These are phyloP conservation scores for Hydrochoerus hydrochaeris DNA, from an alignment of 2,113 vertebrate species.

Conservation along the genomic window DNA sequence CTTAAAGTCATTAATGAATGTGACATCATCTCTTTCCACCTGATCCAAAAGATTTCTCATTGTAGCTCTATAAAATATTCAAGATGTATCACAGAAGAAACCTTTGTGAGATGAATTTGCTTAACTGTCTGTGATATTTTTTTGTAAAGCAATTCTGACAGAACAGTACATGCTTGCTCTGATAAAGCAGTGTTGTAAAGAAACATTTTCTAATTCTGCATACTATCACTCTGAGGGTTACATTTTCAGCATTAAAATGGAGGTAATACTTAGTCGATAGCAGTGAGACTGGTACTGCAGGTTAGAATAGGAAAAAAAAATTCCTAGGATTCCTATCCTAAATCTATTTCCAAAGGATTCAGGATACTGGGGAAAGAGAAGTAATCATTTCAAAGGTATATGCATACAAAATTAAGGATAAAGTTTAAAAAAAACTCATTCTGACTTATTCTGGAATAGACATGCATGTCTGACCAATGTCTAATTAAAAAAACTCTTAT, in stretches of 20 bases:
- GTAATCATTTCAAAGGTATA: not conserved
- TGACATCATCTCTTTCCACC: constrained; percentile 7
- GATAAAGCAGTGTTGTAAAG: not conserved
- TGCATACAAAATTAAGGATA: not conserved
- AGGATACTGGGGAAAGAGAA: not conserved
- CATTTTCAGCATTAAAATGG: not conserved
- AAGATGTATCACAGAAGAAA: not conserved
- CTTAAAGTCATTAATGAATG: not conserved
- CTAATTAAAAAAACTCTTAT: not conserved
- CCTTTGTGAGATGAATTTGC: not conserved
- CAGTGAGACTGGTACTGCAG: not conserved
- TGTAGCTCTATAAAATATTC: not conserved
- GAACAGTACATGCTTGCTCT: not conserved
- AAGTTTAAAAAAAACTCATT: not conserved
- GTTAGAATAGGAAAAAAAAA: not conserved
- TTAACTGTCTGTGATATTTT: not conserved
- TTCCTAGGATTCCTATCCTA: not conserved
- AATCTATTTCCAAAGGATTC: not conserved
- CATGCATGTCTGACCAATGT: not conserved
- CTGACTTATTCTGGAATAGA: not conserved
- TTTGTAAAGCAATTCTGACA: not conserved
- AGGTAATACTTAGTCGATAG: not conserved
- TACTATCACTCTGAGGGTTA: not conserved
- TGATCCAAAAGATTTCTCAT: not conserved
- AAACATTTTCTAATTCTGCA: not conserved